Base-by-base conservation (phyloP, 2,113 vertebrate genomes). In the Pipra filicauda region DNA sequence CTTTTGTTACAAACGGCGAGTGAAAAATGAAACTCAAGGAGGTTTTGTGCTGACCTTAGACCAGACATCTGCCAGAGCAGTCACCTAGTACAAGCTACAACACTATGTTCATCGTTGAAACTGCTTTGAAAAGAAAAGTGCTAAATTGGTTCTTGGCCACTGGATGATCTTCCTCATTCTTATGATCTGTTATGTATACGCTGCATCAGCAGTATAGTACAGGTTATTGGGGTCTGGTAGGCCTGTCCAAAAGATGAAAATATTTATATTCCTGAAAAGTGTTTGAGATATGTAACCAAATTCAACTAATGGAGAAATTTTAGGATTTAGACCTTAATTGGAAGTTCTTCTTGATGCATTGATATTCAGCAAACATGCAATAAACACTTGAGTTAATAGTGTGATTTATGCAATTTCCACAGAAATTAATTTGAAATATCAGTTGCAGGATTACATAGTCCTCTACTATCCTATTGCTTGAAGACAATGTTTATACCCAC, bases 11-110 rank as follows among this genome's bases (percentile, higher is more conserved):
- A 79, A 74, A 51, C 1, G 22, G 78, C 0, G 30, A 96, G 94
- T 93, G 81, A 92, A 95, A 95, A 96, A 87, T 83, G 94, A 96
- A 96, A 97, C 93, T 77, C 67, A 94, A 96, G 66, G 44, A 80
- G 88, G 4, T 55, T 95, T 95, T 96, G 39, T 93, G 88, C 92
- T 96, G 94, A 93, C 94, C 87, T 95, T 86, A 91, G 82, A 66
- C 51, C 85, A 95, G 70, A 85, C 91, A 91, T 89, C 88, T 95
- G 88, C 85, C 78, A 74, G 54, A 91, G 64, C 35, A 85, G 59
- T 90, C 71, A 94, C 67, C 64, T 79, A 62, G 31, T 76, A 71
- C 48, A 61, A 89, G 41, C 48, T 84, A 51, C 77, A 92, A 9
- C 9, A 73, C n/a, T 23, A 28, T 54, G 14, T n/a, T 66, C 51